These are phyloP conservation scores for Brachyistius frenatus DNA, from an alignment of 2,113 vertebrate genomes.

Conservation along the genomic window DNA sequence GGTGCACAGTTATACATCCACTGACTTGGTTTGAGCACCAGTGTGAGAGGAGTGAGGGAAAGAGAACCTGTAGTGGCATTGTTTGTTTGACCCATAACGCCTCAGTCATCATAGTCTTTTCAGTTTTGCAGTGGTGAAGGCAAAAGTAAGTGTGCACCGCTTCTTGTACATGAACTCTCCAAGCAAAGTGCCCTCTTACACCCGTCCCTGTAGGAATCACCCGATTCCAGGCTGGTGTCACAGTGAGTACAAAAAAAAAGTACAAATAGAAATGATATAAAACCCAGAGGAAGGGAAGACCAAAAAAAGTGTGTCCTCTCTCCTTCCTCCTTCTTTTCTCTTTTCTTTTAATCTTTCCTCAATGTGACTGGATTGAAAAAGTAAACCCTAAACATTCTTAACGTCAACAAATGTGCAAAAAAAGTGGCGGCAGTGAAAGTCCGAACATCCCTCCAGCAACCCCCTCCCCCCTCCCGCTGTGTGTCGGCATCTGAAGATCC, in stretches of 20 bases:
- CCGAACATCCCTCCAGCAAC: slow-evolving; percentile 76
- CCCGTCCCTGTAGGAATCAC: slow-evolving; percentile 68
- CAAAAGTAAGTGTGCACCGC: slow-evolving; percentile 77
- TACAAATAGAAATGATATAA: slow-evolving; percentile 76
- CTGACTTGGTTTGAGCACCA: slow-evolving; percentile 93
- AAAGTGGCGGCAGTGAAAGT: slow-evolving; percentile 90
- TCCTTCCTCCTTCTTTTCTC: slow-evolving; percentile 58
- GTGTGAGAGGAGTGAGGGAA: slow-evolving; percentile 85
- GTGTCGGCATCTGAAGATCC: slow-evolving; percentile 62
- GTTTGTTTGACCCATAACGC: slow-evolving; percentile 62
- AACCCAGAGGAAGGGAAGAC: slow-evolving; percentile 65
- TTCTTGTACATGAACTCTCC: slow-evolving; percentile 71
- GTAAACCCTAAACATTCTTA: slow-evolving; percentile 99
- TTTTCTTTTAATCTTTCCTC: slow-evolving; percentile 72
- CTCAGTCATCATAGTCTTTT: slow-evolving; percentile 71
- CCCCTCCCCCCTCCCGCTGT: slow-evolving; percentile 15
- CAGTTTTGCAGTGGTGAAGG: slow-evolving; percentile 80
- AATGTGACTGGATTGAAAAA: slow-evolving; percentile 90
- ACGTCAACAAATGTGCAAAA: slow-evolving; percentile 95
- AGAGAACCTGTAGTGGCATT: slow-evolving; percentile 79
- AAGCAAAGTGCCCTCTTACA: slow-evolving; percentile 80
- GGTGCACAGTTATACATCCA: slow-evolving; percentile 91
- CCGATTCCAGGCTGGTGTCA: slow-evolving; percentile 80
- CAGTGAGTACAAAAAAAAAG: slow-evolving; percentile 78
- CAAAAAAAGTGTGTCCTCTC: slow-evolving; percentile 35